Percentiles rank a stretch among this genome's conserved stretches.
These are phyloP conservation scores for Apamea epomidion DNA, from an alignment of 2,888 invertebrate genomes.

Conservation along the genomic window DNA sequence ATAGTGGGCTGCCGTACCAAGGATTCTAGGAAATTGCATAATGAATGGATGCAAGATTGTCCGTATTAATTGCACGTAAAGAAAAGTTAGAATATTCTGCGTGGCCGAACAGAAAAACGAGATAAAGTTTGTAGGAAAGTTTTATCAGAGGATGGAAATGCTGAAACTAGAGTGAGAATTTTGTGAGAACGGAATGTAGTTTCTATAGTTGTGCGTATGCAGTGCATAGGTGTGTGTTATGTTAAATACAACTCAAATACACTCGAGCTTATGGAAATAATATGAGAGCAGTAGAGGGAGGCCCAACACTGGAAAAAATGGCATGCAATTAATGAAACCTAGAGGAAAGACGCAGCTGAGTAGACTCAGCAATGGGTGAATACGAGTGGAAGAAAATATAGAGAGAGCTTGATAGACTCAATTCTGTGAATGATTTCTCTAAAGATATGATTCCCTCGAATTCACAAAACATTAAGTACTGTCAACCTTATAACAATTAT, in stretches of 20 bases:
- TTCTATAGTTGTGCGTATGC: neutral
- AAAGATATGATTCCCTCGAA: neutral
- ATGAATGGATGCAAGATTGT: conserved; percentile 66
- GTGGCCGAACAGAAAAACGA: conserved; percentile 20
- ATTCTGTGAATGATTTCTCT: neutral
- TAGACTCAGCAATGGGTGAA: neutral
- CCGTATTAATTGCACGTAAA: conserved; percentile 58
- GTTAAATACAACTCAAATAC: neutral
- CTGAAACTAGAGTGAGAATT: neutral
- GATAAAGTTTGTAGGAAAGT: conserved; percentile 7
- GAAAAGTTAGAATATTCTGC: conserved; percentile 46
- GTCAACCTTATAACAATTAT: neutral
- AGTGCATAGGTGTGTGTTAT: neutral
- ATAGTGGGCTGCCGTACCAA: conserved; percentile 62
- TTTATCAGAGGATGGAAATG: neutral
- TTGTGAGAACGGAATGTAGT: neutral
- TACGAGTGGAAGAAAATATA: neutral
- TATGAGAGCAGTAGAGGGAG: neutral
- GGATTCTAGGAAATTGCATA: conserved; percentile 66
- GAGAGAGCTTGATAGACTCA: neutral
- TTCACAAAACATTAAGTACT: neutral
- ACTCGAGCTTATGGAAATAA: neutral
- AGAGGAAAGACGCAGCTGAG: neutral
- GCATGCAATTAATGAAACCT: neutral
- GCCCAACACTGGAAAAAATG: neutral